A percentile compares a stretch with the other conserved stretches of the same genome.
phyloP scores from a whole-genome alignment of 2,113 vertebrate species.

The Pao palembangensis region DNA sequence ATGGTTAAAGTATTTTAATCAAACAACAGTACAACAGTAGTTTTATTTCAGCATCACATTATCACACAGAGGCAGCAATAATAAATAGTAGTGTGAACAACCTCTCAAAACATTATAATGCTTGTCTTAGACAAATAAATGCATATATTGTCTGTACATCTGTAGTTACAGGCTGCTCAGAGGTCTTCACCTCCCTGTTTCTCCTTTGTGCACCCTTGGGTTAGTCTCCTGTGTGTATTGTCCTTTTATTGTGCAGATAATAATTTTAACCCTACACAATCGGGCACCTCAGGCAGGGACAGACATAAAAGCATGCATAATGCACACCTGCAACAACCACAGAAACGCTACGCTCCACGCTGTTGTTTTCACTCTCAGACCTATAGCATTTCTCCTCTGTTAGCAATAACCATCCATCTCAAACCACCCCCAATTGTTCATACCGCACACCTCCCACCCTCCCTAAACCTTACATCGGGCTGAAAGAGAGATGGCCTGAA shows the following conservation, averaged over 20 bases:
- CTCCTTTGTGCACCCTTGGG: slow-evolving; percentile 22
- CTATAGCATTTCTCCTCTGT: slow-evolving; percentile 62
- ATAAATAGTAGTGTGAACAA: slow-evolving; percentile 52
- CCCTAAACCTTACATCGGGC: not conserved
- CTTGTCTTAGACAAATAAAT: slow-evolving; percentile 40
- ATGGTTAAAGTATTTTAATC: slow-evolving; percentile 12
- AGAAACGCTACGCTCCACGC: slow-evolving; percentile 37
- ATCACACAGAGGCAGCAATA: slow-evolving; percentile 24
- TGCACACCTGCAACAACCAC: slow-evolving; percentile 48
- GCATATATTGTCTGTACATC: slow-evolving; percentile 10
- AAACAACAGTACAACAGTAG: slow-evolving; percentile 7
- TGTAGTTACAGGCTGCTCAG: slow-evolving; percentile 19
- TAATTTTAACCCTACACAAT: slow-evolving; percentile 33
- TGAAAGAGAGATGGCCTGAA: slow-evolving; percentile 47
- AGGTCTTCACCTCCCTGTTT: slow-evolving; percentile 26
- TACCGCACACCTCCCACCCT: slow-evolving; percentile 1
- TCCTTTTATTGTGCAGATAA: slow-evolving; percentile 30
- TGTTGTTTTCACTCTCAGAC: slow-evolving; percentile 59
- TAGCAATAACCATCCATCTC: slow-evolving; percentile 69
- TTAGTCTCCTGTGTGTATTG: slow-evolving; percentile 32
- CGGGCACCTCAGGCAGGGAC: slow-evolving; percentile 39
- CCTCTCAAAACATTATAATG: slow-evolving; percentile 47
- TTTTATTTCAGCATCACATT: slow-evolving; percentile 13
- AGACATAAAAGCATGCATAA: slow-evolving; percentile 29
- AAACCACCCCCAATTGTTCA: slow-evolving; percentile 34